Evolutionary conservation across 2,113 vertebrate species (phyloP).

Genomic region (Corythoichthys intestinalis): DNA sequence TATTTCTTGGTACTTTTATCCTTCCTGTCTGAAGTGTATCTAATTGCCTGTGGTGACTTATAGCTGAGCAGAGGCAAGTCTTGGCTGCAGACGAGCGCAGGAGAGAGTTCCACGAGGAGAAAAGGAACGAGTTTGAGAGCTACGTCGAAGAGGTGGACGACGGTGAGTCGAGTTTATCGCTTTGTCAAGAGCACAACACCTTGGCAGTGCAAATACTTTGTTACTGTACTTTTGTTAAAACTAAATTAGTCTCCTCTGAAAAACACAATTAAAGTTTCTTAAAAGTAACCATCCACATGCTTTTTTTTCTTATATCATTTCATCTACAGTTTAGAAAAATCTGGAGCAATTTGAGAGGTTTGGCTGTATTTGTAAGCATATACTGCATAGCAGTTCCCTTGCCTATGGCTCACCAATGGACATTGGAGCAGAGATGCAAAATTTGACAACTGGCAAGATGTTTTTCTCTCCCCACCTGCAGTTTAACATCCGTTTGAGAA

Average conservation of each 20-base stretch:
- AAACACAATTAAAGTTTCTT: too few species aligned
- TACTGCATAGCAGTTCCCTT: too few species aligned
- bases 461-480: too few species aligned
- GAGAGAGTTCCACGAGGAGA: slow-evolving; percentile 78
- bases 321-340: too few species aligned
- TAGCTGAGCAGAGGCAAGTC: slow-evolving; percentile 79
- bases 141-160: slow-evolving; percentile 78
- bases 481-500: too few species aligned
- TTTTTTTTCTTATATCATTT: background rate
- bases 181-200: background rate
- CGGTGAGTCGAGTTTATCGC: slow-evolving; percentile 56
- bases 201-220: background rate
- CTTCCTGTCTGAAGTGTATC: background rate
- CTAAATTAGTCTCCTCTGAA: too few species aligned
- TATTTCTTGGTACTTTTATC: background rate
- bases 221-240: background rate
- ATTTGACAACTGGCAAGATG: too few species aligned
- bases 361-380: too few species aligned
- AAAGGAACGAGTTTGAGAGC: slow-evolving; percentile 76
- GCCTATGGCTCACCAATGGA: too few species aligned
- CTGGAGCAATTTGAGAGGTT: too few species aligned
- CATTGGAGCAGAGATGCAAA: too few species aligned
- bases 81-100: slow-evolving; percentile 73
- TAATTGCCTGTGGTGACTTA: background rate
- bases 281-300: too few species aligned